Evolutionary conservation across 2,797 vertebrate species (phyloP).

Genomic region (Morus bassanus): DNA sequence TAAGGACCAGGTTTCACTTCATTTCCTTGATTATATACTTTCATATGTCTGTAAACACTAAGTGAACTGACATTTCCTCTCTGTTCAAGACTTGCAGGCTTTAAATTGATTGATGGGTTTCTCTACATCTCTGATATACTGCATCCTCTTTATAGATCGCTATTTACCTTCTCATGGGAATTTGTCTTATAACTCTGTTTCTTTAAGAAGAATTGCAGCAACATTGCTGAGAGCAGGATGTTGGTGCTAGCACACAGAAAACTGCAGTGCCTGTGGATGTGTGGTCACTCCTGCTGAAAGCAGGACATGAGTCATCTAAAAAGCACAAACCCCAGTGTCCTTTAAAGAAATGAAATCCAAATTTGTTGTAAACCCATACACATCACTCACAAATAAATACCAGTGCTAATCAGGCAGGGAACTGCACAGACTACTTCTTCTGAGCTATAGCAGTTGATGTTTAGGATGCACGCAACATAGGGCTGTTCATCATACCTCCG

Average conservation of each 20-base stretch:
- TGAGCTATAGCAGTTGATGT: background rate
- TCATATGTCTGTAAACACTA: slow-evolving; percentile 19
- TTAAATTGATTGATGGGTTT: background rate
- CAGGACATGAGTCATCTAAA: rapidly evolving
- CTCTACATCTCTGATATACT: background rate
- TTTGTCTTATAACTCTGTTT: background rate
- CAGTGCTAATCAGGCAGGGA: no score
- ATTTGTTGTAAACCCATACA: rapidly evolving
- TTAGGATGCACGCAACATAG: background rate
- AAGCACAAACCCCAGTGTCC: no score
- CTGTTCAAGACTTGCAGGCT: background rate
- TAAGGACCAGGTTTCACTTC: slow-evolving; percentile 26
- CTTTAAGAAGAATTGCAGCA: background rate
- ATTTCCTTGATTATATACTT: slow-evolving; percentile 30
- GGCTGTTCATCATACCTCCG: slow-evolving; percentile 51
- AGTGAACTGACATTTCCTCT: background rate
- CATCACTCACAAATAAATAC: background rate
- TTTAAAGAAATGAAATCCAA: background rate
- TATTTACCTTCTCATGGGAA: background rate
- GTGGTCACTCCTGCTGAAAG: background rate
- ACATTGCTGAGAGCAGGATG: background rate
- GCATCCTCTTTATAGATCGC: background rate
- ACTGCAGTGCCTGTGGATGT: background rate
- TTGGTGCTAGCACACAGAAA: background rate
- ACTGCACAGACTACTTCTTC: background rate